A percentile compares a stretch with the other conserved stretches of the same genome.
Evolutionary conservation across 2,888 invertebrate genomes (phyloP).

Genomic region (Leptarthrus brevirostris): DNA sequence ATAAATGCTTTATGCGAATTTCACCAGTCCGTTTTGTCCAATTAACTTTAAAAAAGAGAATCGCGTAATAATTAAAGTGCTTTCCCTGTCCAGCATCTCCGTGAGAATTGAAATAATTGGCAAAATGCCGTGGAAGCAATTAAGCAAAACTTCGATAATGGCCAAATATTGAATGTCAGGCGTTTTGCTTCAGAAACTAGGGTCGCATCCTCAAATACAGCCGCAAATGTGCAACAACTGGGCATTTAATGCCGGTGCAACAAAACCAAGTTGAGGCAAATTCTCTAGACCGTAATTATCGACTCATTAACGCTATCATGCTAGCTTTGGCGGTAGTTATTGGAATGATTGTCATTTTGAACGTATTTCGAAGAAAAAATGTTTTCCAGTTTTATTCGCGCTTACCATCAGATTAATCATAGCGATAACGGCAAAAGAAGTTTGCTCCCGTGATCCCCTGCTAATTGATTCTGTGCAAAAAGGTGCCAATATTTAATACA

Average conservation of each 20-base stretch:
- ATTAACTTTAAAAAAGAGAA: conserved; percentile 19
- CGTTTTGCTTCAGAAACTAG: conserved; percentile 15
- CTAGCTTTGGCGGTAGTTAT: not conserved
- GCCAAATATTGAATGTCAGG: not conserved
- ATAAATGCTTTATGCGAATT: too few relatives aligned
- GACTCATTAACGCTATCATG: conserved; percentile 11
- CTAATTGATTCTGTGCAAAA: conserved; percentile 16
- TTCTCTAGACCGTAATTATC: conserved; percentile 5
- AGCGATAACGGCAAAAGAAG: not conserved
- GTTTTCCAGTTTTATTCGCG: too few relatives aligned
- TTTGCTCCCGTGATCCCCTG: not conserved
- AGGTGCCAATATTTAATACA: not conserved
- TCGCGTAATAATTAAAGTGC: conserved; percentile 15
- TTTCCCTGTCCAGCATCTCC: conserved; percentile 2
- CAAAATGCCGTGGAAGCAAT: conserved; percentile 5
- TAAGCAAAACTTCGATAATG: conserved; percentile 18
- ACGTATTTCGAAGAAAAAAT: not conserved
- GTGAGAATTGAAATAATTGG: conserved; percentile 4
- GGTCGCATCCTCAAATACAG: not conserved
- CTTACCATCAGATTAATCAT: too few relatives aligned
- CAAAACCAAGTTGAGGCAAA: not conserved
- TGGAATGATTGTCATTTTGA: conserved; percentile 7
- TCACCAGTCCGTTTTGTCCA: conserved; percentile 12
- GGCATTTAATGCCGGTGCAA: too few relatives aligned
- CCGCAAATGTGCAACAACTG: not conserved